Evolutionary conservation across 2,113 vertebrate genomes (phyloP).

Genomic region (Ia io): DNA sequence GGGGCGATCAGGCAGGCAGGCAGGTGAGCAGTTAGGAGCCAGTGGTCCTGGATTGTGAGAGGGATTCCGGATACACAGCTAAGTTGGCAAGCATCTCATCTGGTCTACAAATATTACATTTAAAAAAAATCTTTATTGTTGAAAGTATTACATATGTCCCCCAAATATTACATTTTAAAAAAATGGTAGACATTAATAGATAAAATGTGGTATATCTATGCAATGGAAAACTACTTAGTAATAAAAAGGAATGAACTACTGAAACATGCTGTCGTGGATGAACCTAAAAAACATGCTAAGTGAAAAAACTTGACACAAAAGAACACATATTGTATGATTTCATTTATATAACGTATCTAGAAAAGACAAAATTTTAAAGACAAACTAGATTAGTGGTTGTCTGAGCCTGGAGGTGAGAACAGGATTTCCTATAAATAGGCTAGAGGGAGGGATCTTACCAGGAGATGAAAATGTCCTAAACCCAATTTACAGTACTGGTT

Average conservation of each 20-base stretch:
- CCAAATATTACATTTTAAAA: not conserved
- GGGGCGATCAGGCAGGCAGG: too few relatives aligned
- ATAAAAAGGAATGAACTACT: not conserved
- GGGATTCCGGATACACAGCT: not conserved
- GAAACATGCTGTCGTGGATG: not conserved
- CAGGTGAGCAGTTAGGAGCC: too few relatives aligned
- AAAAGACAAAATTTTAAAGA: constrained; percentile 7
- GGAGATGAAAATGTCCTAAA: not conserved
- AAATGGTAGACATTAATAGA: not conserved
- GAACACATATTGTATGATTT: not conserved
- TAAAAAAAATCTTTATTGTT: too few relatives aligned
- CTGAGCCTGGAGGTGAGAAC: not conserved
- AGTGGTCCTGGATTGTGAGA: too few relatives aligned
- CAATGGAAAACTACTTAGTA: not conserved
- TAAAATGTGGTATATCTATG: not conserved
- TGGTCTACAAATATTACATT: not conserved
- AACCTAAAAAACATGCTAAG: constrained; percentile 10
- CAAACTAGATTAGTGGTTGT: not conserved
- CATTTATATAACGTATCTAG: not conserved
- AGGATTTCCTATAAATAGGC: not conserved
- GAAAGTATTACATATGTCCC: too few relatives aligned
- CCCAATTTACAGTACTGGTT: not conserved
- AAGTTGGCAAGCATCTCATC: not conserved
- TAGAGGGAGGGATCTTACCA: not conserved
- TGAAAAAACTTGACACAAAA: not conserved